Base-by-base conservation (phyloP, 2,797 vertebrate species). In the Sebastes kiyomatsui region DNA sequence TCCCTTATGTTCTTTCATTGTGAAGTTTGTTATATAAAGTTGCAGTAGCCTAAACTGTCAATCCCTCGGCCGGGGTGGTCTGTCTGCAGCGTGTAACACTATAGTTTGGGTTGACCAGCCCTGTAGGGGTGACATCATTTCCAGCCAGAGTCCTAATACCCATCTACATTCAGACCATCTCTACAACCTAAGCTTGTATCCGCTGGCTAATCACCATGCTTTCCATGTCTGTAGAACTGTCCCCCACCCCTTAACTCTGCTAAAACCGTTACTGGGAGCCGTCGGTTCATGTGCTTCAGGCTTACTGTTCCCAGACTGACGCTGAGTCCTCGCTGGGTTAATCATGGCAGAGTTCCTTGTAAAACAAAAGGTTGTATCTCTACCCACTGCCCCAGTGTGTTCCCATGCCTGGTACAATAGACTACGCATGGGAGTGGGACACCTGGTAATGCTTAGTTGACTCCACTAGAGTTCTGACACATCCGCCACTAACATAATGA, bases 371-470 rank as follows among this genome's bases (percentile, higher is more conserved):
- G 42, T 65, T 76, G 54, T 58, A 81, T 81, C 70, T 62, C 60
- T 54, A 28, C 68, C 74, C 46, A 10, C 54, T 35, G 61, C 67
- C 58, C 56, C 67, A 14, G 69, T 66, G 30, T 77, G 74, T 77
- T 81, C 67, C 69, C 25, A 68, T 22, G 73, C 54, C 49, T 32
- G 75, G 70, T n/a, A 52, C 49, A 52, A 20, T n/a, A 64, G 60
- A 60, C 62, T 84, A 73, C 77, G 69, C 68, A 72, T 72, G 62
- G 58, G 22, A 83, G 67, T 59, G 22, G 69, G 83, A 56, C 90
- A 92, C 77, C 88, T 92, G 87, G 84, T 62, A 90, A 71, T 70
- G 67, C 58, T 92, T 90, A 89, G 59, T 22, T 23, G 18, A 74
- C 73, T 84, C 74, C 67, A 32, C 67, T 30, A 49, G 67, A 72